Evolutionary conservation across 1,140 invertebrate genomes (phyloP), one percentile per base, ranked within the genome.

Genomic region (Idris sp.): DNA sequence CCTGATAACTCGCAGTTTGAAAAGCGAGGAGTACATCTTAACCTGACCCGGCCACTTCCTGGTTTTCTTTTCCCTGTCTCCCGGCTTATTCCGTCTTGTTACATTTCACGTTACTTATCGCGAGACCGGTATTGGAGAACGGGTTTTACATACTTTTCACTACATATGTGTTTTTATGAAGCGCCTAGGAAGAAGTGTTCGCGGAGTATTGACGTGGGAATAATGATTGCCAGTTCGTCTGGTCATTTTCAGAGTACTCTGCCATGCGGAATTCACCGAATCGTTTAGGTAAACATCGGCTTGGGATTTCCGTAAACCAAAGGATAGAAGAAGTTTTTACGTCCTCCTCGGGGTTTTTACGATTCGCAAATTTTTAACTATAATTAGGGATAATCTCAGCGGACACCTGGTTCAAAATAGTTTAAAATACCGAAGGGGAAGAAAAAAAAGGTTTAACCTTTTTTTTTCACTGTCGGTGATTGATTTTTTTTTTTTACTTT

Each of bases 11-110:
- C 38, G 44, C 58, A 53, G 61, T 75, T 78, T 69, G 69, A 71
- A 59, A 64, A 53, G 48, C 58, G 33, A 64, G 35, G 0, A 31
- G 38, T 41, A 44, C 54, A 35, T 49, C 62, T 81, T 58, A 76
- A 68, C 68, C 80, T 76, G 62, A 68, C 73, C 67, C 36, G 49
- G 41, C 46, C 46, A 68, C 76, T 84, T 84, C 83, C 82, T 80
- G 76, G 77, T n/a, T 79, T 79, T 73, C 67, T 79, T 72, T 79
- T 26, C 35, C 40, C 18, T 35, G 40, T 65, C 33, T 26, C 41
- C 22, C 62, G 43, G 35, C 53, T 77, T 61, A 67, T 58, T 71
- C 54, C 65, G 58, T 36, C 71, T 77, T 67, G 65, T 77, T 74
- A 74, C 64, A 67, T 67, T 71, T 62, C 65, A 71, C 65, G 69